phyloP scores from a whole-genome alignment of 2,888 invertebrate species.

The Merodon equestris region DNA sequence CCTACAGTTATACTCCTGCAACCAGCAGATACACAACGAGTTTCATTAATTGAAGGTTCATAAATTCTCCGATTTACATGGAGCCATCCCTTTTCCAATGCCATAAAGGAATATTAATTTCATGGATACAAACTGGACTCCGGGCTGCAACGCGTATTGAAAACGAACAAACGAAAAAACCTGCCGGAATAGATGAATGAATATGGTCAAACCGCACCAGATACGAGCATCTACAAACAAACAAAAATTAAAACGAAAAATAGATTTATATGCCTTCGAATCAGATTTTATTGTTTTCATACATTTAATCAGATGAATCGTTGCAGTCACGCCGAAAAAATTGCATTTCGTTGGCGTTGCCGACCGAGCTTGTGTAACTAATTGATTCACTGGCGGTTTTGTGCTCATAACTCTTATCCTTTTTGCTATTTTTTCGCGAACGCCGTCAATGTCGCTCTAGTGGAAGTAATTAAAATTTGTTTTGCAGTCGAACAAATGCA shows the following conservation, averaged over 20 bases:
- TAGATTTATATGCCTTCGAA: slow-evolving; percentile 39
- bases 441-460: neutral
- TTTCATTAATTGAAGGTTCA: slow-evolving; percentile 30
- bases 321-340: slow-evolving; percentile 23
- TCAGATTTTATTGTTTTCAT: slow-evolving; percentile 53
- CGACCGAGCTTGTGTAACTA: slow-evolving; percentile 48
- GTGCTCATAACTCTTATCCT: neutral
- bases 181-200: too few relatives aligned
- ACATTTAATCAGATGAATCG: slow-evolving; percentile 47
- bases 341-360: slow-evolving; percentile 31
- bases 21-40: neutral
- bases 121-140: slow-evolving; percentile 26
- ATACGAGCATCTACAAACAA: slow-evolving; percentile 10
- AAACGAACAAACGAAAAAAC: neutral
- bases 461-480: slow-evolving; percentile 55
- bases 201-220: slow-evolving; percentile 19
- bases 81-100: neutral
- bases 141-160: too few relatives aligned
- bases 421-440: neutral
- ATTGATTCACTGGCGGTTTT: slow-evolving; percentile 42
- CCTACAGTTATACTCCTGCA: too few relatives aligned
- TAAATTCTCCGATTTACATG: slow-evolving; percentile 26
- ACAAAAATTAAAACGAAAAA: slow-evolving; percentile 11
- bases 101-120: slow-evolving; percentile 42
- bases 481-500: slow-evolving; percentile 20